These are phyloP conservation scores for Pectinophora gossypiella DNA, from an alignment of 1,140 invertebrate species.

Conservation along the genomic window DNA sequence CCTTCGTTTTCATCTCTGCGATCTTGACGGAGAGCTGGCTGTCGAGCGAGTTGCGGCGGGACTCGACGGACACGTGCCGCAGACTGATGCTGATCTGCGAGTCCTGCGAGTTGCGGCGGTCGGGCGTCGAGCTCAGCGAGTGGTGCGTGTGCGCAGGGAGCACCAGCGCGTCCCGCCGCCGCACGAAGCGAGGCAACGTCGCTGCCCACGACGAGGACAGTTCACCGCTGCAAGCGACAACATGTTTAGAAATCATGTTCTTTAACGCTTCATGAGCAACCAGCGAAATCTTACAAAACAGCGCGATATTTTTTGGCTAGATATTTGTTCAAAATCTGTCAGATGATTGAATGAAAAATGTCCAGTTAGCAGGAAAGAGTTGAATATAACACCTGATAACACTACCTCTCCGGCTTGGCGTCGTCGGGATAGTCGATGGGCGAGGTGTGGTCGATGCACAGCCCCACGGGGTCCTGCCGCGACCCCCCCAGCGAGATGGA, in stretches of 20 bases:
- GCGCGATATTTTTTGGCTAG: too few species aligned
- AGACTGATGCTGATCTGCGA: conserved; percentile 89
- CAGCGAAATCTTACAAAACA: too few species aligned
- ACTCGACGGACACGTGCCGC: conserved; percentile 87
- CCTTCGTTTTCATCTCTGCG: conserved; percentile 86
- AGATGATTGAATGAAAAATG: too few species aligned
- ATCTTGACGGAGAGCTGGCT: conserved; percentile 90
- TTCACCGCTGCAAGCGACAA: conserved; percentile 44
- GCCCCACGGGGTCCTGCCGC: conserved; percentile 92
- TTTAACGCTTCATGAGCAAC: too few species aligned
- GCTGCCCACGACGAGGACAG: conserved; percentile 89
- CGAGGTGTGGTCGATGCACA: conserved; percentile 83
- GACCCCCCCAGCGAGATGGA: conserved; percentile 91
- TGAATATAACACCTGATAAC: too few species aligned
- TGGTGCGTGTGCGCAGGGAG: conserved; percentile 77
- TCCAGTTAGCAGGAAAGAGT: too few species aligned
- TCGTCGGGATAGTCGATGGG: conserved; percentile 57
- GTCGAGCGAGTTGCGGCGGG: conserved; percentile 87
- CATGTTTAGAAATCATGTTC: not conserved
- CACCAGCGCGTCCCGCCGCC: conserved; percentile 84
- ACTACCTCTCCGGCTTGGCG: conserved; percentile 60
- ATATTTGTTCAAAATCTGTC: too few species aligned
- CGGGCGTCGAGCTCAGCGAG: conserved; percentile 68
- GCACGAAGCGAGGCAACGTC: conserved; percentile 90
- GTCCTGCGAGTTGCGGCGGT: conserved; percentile 76